Evolutionary conservation across 2,888 invertebrate genomes (phyloP).

Genomic region (Galerucella pusilla): DNA sequence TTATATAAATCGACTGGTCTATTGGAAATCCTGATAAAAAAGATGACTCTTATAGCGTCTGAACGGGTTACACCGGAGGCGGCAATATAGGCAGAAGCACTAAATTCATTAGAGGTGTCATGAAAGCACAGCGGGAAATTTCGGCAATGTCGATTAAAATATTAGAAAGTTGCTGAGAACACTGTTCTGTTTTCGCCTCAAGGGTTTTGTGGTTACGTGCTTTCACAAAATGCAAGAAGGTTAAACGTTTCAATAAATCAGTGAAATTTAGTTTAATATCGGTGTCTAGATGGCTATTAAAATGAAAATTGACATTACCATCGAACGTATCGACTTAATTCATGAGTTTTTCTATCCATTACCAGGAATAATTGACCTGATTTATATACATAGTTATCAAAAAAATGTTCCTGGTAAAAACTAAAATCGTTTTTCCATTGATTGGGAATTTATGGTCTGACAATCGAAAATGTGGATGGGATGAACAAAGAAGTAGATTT

Average conservation of each 20-base stretch:
- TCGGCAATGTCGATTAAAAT: conserved; percentile 35
- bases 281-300: neutral
- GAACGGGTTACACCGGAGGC: conserved; percentile 12
- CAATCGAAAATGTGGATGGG: no score
- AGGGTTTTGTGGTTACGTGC: conserved; percentile 26
- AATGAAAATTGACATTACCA: neutral
- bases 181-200: conserved; percentile 18
- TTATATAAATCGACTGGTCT: neutral
- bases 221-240: conserved; percentile 12
- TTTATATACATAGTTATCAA: neutral
- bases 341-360: neutral
- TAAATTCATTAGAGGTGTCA: conserved; percentile 38
- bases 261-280: neutral
- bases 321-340: neutral
- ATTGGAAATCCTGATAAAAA: conserved; percentile 25
- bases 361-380: neutral
- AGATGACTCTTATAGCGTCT: conserved; percentile 12
- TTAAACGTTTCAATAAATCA: conserved; percentile 12
- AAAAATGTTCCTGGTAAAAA: no score
- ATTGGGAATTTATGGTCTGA: no score
- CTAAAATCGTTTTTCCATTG: no score
- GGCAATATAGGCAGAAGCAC: conserved; percentile 26
- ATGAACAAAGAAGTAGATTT: no score
- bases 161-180: conserved; percentile 38
- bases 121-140: conserved; percentile 31